Conservation (phyloP, 2,797 vertebrate species). For the Premnoplex brunnescens region DNA sequence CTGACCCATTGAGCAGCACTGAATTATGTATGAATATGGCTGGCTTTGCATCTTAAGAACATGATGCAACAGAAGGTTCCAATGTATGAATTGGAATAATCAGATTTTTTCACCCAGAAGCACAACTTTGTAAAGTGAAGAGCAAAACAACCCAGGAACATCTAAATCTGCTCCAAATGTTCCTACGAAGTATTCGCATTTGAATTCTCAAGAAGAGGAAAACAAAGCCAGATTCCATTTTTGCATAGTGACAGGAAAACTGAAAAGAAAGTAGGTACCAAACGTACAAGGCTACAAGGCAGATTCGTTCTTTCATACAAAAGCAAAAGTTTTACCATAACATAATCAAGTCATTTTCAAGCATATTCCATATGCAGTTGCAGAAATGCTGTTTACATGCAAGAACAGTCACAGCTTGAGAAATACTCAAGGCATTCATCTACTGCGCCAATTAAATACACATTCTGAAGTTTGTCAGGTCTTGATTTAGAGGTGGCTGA, state of each 20-base stretch:
- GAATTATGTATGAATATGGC: background rate
- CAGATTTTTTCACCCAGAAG: background rate
- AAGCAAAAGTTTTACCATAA: background rate
- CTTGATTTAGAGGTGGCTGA: background rate
- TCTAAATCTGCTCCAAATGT: background rate
- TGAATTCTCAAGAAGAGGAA: background rate
- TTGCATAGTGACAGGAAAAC: background rate
- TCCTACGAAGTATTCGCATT: background rate
- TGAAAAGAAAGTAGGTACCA: background rate
- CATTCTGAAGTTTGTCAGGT: background rate
- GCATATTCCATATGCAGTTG: background rate
- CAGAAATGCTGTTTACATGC: background rate
- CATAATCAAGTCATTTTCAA: background rate
- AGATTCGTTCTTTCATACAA: background rate
- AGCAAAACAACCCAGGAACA: background rate
- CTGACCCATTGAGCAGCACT: slow-evolving; percentile 12
- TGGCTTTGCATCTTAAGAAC: slow-evolving; percentile 23
- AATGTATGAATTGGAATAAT: background rate
- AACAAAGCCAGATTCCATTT: background rate
- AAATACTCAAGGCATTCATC: background rate
- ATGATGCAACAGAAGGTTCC: background rate
- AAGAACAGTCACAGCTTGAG: background rate
- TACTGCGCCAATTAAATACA: background rate
- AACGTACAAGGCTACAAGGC: background rate
- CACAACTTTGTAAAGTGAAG: background rate